These are phyloP conservation scores for Parnassius apollo DNA, from an alignment of 2,888 invertebrate genomes.

Conservation along the genomic window DNA sequence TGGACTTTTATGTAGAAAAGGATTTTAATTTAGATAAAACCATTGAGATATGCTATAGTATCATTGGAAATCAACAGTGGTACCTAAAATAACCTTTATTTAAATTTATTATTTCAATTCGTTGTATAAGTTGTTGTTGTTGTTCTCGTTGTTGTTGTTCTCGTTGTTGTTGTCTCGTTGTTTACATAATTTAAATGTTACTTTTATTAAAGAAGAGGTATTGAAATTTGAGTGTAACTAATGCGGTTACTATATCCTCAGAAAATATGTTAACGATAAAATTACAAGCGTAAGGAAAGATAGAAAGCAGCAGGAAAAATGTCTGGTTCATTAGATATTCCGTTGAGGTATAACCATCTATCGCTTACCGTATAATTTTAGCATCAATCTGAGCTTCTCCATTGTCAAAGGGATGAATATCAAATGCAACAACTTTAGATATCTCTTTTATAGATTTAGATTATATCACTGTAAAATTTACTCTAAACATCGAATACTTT, in stretches of 20 bases:
- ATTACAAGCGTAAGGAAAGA: slow-evolving; percentile 17
- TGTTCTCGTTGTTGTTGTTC: too few species aligned
- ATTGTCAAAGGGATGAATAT: slow-evolving; percentile 28
- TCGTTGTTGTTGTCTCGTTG: too few species aligned
- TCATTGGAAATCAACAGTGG: too few species aligned
- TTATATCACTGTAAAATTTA: slow-evolving; percentile 21
- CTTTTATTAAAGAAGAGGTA: too few species aligned
- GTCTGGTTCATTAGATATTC: slow-evolving; percentile 26
- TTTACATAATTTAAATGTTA: too few species aligned
- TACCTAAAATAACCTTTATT: too few species aligned
- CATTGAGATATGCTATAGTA: too few species aligned
- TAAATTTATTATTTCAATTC: too few species aligned
- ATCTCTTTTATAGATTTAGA: slow-evolving; percentile 22
- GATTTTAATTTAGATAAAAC: too few species aligned
- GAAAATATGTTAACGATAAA: slow-evolving; percentile 9
- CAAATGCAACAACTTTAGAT: slow-evolving; percentile 25
- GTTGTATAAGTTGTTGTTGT: too few species aligned
- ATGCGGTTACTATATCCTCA: neutral
- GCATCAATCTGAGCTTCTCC: slow-evolving; percentile 27
- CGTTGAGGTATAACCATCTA: slow-evolving; percentile 25
- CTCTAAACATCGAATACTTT: neutral
- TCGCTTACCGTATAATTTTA: slow-evolving; percentile 27
- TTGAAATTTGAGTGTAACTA: too few species aligned
- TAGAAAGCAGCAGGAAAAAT: slow-evolving; percentile 19
- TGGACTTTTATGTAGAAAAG: too few species aligned